These are phyloP conservation scores for Cyprinodon tularosa DNA, from an alignment of 2,113 vertebrate species.

Conservation along the genomic window DNA sequence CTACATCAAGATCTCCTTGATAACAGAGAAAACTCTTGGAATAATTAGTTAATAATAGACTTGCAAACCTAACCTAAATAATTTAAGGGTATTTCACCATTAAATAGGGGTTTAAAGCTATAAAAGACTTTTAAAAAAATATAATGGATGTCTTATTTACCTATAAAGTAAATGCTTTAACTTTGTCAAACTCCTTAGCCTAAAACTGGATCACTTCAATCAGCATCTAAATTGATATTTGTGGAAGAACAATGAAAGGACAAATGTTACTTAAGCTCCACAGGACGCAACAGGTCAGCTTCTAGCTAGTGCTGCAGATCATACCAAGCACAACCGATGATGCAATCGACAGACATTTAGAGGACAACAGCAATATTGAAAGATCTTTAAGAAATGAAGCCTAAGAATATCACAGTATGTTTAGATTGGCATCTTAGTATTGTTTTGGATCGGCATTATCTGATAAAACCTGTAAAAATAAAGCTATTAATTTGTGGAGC, in stretches of 20 bases:
- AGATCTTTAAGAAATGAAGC: slow-evolving; percentile 39
- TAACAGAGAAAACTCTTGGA: too few species aligned
- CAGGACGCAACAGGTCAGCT: background rate
- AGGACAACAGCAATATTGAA: slow-evolving; percentile 20
- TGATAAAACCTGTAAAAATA: background rate
- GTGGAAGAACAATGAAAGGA: background rate
- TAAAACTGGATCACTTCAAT: background rate
- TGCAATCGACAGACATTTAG: slow-evolving; percentile 21
- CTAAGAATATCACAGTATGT: slow-evolving; percentile 14
- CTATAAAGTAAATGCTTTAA: background rate
- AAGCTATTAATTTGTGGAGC: slow-evolving; percentile 15
- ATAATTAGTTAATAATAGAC: too few species aligned
- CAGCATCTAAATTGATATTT: background rate
- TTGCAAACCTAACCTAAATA: background rate
- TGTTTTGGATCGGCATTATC: background rate
- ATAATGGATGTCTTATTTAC: background rate
- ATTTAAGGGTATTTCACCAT: background rate
- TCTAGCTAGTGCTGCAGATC: slow-evolving; percentile 9
- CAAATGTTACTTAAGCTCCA: background rate
- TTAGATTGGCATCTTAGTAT: background rate
- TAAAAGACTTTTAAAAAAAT: background rate
- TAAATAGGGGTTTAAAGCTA: background rate
- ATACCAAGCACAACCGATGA: slow-evolving; percentile 16
- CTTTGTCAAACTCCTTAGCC: background rate
- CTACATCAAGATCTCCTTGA: too few species aligned